These are phyloP conservation scores for Buathra laborator DNA, from an alignment of 2,888 invertebrate genomes.

Conservation along the genomic window DNA sequence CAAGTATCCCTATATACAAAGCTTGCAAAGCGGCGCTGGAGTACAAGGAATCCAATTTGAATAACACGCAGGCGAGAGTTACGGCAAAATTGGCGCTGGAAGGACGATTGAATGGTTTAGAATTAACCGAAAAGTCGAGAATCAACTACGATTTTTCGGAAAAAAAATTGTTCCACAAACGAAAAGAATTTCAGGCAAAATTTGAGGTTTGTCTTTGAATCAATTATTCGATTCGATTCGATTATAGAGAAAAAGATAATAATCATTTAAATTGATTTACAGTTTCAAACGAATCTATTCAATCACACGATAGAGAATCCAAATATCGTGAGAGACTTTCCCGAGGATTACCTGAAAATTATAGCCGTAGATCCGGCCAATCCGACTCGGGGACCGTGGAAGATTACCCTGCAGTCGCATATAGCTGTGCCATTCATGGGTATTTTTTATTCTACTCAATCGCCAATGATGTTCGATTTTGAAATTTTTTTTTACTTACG, in stretches of 20 bases:
- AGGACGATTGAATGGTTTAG: conserved; percentile 93
- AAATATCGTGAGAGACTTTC: conserved; percentile 90
- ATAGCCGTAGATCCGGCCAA: conserved; percentile 89
- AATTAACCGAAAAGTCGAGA: conserved; percentile 83
- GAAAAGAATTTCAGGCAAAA: conserved; percentile 89
- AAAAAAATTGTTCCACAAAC: conserved; percentile 84
- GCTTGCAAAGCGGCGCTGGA: conserved; percentile 88
- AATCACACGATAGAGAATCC: conserved; percentile 89
- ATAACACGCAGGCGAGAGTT: conserved; percentile 90
- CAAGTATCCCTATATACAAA: conserved; percentile 90
- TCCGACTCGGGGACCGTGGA: conserved; percentile 92
- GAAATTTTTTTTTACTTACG: conserved; percentile 30
- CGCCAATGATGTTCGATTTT: background rate
- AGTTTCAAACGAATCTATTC: conserved; percentile 89
- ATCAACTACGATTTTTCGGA: background rate
- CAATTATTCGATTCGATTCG: background rate
- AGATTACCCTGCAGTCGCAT: conserved; percentile 90
- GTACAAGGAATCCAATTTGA: conserved; percentile 83
- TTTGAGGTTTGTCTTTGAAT: conserved; percentile 84
- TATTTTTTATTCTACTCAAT: conserved; percentile 61
- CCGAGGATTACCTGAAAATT: conserved; percentile 88
- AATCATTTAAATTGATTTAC: conserved; percentile 63
- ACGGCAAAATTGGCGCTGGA: conserved; percentile 93
- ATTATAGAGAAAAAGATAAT: background rate
- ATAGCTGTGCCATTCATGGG: conserved; percentile 91